phyloP scores from a whole-genome alignment of 2,888 invertebrate genomes.

The Phaonia tiefii region DNA sequence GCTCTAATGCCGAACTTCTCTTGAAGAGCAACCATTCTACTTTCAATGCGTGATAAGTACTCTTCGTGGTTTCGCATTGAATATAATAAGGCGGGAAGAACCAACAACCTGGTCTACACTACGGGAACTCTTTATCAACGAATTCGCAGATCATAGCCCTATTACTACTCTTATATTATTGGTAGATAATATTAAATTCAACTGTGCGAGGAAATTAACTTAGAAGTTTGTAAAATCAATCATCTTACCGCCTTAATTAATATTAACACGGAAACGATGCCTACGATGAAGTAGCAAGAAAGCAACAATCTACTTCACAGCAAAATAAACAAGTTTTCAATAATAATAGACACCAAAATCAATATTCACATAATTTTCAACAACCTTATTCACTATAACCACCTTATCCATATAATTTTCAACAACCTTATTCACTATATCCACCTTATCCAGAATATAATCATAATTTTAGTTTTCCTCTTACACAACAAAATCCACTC shows the following conservation, averaged over 20 bases:
- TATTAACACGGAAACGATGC: slow-evolving; percentile 17
- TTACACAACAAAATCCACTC: slow-evolving; percentile 16
- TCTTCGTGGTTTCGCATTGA: no score
- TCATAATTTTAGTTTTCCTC: not conserved
- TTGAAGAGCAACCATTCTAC: slow-evolving; percentile 45
- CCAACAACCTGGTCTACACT: slow-evolving; percentile 22
- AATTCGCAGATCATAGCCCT: slow-evolving; percentile 39
- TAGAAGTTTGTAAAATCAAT: no score
- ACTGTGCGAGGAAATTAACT: slow-evolving; percentile 39
- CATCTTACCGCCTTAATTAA: slow-evolving; percentile 41
- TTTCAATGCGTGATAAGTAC: no score
- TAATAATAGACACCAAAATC: slow-evolving; percentile 40
- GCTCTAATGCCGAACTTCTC: slow-evolving; percentile 25
- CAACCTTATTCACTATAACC: not conserved
- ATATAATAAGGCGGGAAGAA: slow-evolving; percentile 44
- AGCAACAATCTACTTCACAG: no score
- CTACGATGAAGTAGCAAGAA: not conserved
- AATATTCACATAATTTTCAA: slow-evolving; percentile 70
- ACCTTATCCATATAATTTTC: no score
- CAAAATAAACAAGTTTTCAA: not conserved
- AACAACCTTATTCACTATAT: no score
- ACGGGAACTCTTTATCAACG: no score
- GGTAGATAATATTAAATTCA: slow-evolving; percentile 43
- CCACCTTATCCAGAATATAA: slow-evolving; percentile 49
- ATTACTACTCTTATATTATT: no score